These are phyloP conservation scores for Forbesichthys papilliferus DNA, from an alignment of 2,113 vertebrate genomes.

Conservation along the genomic window DNA sequence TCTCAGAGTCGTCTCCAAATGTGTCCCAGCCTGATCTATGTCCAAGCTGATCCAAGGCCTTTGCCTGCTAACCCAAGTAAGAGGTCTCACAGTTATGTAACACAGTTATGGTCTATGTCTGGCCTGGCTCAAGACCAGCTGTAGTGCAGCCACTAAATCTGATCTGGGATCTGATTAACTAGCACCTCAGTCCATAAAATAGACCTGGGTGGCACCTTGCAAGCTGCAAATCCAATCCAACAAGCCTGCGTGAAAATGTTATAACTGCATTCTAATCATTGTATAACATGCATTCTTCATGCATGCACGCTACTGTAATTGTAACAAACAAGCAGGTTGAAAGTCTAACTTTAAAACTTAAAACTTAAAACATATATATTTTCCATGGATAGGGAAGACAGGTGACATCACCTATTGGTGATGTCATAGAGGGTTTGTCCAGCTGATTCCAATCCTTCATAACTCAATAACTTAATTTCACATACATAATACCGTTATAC, in stretches of 20 bases:
- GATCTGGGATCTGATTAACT: slow-evolving; percentile 27
- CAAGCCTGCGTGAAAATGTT: too few relatives aligned
- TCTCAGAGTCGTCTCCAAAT: slow-evolving; percentile 11
- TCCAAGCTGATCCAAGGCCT: slow-evolving; percentile 15
- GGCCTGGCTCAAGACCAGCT: slow-evolving; percentile 38
- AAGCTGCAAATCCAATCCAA: neutral
- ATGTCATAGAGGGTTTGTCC: too few relatives aligned
- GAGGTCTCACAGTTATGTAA: slow-evolving; percentile 14
- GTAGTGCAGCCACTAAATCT: slow-evolving; percentile 42
- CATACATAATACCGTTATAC: neutral
- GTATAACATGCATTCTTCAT: too few relatives aligned
- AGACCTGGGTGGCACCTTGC: slow-evolving; percentile 17
- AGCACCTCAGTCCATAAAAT: slow-evolving; percentile 39
- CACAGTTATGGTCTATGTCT: slow-evolving; percentile 3
- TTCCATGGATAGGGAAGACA: too few relatives aligned
- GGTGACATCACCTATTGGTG: too few relatives aligned
- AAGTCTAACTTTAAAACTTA: too few relatives aligned
- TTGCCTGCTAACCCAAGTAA: neutral
- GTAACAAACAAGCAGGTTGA: too few relatives aligned
- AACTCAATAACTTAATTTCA: neutral
- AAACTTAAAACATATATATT: too few relatives aligned
- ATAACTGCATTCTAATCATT: too few relatives aligned
- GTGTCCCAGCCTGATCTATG: slow-evolving; percentile 6
- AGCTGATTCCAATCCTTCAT: too few relatives aligned
- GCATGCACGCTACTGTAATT: too few relatives aligned